phyloP scores from a whole-genome alignment of 2,113 vertebrate genomes.

The Oophaga pumilio region DNA sequence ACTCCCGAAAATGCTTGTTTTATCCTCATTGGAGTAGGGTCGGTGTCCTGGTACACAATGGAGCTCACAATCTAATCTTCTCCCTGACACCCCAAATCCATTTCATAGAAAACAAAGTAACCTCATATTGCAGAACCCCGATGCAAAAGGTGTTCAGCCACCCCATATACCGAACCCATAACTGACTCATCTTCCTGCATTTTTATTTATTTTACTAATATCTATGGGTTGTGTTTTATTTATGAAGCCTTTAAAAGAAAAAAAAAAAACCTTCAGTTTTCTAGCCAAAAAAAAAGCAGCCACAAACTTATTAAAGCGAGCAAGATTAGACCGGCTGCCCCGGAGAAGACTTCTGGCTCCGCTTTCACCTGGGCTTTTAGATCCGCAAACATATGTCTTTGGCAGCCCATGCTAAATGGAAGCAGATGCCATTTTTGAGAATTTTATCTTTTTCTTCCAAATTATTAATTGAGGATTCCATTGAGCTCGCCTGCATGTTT shows the following conservation, averaged over 20 bases:
- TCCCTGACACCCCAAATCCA: too few relatives aligned
- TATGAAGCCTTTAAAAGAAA: neutral
- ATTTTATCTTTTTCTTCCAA: slow-evolving; percentile 40
- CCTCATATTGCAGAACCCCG: neutral
- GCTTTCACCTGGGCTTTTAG: slow-evolving; percentile 27
- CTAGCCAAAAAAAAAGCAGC: slow-evolving; percentile 5
- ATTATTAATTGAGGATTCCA: slow-evolving; percentile 28
- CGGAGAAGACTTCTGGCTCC: slow-evolving; percentile 1
- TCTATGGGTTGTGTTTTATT: slow-evolving; percentile 2
- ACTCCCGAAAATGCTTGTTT: too few relatives aligned
- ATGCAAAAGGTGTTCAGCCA: neutral
- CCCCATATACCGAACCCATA: neutral
- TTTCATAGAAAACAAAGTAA: too few relatives aligned
- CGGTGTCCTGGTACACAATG: too few relatives aligned
- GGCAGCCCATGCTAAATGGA: neutral
- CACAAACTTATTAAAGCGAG: slow-evolving; percentile 23
- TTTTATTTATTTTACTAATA: neutral
- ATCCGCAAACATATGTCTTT: slow-evolving; percentile 37
- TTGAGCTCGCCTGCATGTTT: slow-evolving; percentile 9
- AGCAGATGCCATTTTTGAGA: slow-evolving; percentile 20
- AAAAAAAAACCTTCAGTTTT: neutral
- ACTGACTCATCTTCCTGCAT: neutral
- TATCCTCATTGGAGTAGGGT: too few relatives aligned
- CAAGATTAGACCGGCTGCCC: slow-evolving; percentile 25
- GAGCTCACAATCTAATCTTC: too few relatives aligned